phyloP scores from a whole-genome alignment of 2,888 invertebrate species.

The Crioceris asparagi region DNA sequence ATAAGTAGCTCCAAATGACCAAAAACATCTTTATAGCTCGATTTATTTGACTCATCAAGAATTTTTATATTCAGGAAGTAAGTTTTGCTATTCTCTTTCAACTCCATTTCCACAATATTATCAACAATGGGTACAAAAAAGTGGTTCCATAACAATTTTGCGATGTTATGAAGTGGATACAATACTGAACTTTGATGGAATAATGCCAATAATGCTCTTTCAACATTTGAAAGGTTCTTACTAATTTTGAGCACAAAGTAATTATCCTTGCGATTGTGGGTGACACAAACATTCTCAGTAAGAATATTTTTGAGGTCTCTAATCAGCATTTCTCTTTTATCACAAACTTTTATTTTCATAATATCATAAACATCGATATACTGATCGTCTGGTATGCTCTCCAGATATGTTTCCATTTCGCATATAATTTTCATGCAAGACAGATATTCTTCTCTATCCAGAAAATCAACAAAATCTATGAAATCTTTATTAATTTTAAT shows the following conservation, averaged over 20 bases:
- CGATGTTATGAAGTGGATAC: slow-evolving; percentile 45
- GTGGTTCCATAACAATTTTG: slow-evolving; percentile 46
- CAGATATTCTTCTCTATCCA: slow-evolving; percentile 31
- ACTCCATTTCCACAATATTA: slow-evolving; percentile 8
- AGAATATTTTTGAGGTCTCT: too few relatives aligned
- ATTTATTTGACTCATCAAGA: slow-evolving; percentile 36
- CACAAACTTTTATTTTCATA: too few relatives aligned
- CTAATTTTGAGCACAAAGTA: slow-evolving; percentile 35
- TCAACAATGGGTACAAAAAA: slow-evolving; percentile 50
- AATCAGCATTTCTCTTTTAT: too few relatives aligned
- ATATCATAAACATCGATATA: too few relatives aligned
- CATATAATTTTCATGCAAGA: slow-evolving; percentile 44
- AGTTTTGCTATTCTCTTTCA: slow-evolving; percentile 7
- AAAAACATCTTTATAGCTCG: slow-evolving; percentile 45
- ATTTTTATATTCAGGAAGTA: slow-evolving; percentile 23
- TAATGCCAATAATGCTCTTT: slow-evolving; percentile 37
- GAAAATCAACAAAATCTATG: slow-evolving; percentile 30
- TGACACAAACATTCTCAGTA: too few relatives aligned
- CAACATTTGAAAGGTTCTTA: slow-evolving; percentile 33
- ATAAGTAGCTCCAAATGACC: slow-evolving; percentile 47
- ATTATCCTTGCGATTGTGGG: too few relatives aligned
- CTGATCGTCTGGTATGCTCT: slow-evolving; percentile 40
- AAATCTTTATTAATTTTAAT: slow-evolving; percentile 36
- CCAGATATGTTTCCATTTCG: slow-evolving; percentile 39
- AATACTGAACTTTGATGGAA: slow-evolving; percentile 31